phyloP scores from a whole-genome alignment of 2,888 invertebrate species.

The Eugnorisma glareosa region DNA sequence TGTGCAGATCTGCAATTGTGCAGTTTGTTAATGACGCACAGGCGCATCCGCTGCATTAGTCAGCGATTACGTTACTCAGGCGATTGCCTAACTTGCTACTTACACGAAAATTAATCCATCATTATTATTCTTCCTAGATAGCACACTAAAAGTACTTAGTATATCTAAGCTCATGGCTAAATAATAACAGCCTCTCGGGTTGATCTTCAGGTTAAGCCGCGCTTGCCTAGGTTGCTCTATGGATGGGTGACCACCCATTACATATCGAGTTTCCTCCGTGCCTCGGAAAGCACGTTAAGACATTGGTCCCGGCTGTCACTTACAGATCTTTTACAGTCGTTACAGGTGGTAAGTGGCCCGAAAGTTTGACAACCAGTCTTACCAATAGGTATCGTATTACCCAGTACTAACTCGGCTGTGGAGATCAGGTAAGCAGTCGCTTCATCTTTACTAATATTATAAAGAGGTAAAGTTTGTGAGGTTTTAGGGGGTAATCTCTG shows the following conservation, averaged over 20 bases:
- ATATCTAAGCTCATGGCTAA: not conserved
- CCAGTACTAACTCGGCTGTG: not conserved
- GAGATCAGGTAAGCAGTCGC: not conserved
- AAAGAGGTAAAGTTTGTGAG: too few relatives aligned
- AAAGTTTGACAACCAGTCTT: too few relatives aligned
- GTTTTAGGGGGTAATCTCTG: too few relatives aligned
- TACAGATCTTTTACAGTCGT: too few relatives aligned
- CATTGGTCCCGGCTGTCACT: not conserved
- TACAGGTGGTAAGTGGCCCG: too few relatives aligned
- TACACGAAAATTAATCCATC: not conserved
- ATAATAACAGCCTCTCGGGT: not conserved
- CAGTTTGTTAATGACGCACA: too few relatives aligned
- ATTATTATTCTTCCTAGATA: not conserved
- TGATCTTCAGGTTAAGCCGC: not conserved
- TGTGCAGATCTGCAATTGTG: too few relatives aligned
- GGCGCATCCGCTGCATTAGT: too few relatives aligned
- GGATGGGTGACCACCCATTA: not conserved
- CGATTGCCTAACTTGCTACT: too few relatives aligned
- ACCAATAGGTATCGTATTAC: too few relatives aligned
- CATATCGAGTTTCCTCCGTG: not conserved
- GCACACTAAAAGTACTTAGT: not conserved
- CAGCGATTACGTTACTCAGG: too few relatives aligned
- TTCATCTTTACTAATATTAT: too few relatives aligned
- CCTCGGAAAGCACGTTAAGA: not conserved
- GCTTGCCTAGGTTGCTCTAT: not conserved